A percentile compares a stretch with the other conserved stretches of the same genome.
These are phyloP conservation scores for Magallana ariakensis DNA, from an alignment of 1,140 invertebrate genomes.

Conservation along the genomic window DNA sequence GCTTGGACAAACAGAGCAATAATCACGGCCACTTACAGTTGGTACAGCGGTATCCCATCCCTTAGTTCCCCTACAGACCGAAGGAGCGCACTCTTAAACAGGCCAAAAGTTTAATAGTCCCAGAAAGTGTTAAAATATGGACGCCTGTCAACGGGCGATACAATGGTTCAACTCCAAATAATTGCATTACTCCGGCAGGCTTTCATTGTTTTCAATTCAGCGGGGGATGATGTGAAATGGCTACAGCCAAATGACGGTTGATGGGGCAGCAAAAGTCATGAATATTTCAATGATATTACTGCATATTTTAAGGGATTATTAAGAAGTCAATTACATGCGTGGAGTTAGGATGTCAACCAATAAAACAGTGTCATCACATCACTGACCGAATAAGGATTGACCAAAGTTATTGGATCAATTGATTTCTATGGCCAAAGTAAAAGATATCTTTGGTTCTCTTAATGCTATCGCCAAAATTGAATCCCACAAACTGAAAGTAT, in stretches of 20 bases:
- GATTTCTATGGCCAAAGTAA: too few relatives aligned
- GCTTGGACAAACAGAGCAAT: too few relatives aligned
- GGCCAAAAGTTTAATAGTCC: not conserved
- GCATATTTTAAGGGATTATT: conserved; percentile 33
- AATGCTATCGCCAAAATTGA: too few relatives aligned
- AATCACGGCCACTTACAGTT: too few relatives aligned
- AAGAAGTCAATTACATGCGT: conserved; percentile 10
- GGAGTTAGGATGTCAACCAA: not conserved
- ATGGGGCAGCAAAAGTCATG: not conserved
- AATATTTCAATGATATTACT: conserved; percentile 20
- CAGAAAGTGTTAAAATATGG: not conserved
- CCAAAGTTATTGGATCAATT: too few relatives aligned
- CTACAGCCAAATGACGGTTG: conserved; percentile 4
- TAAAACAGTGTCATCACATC: too few relatives aligned
- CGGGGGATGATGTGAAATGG: conserved; percentile 25
- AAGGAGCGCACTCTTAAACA: not conserved
- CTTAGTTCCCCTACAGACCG: too few relatives aligned
- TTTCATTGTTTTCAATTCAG: conserved; percentile 12
- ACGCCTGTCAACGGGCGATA: not conserved
- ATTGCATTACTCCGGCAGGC: not conserved
- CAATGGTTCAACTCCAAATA: not conserved
- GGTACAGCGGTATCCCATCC: too few relatives aligned
- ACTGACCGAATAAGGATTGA: too few relatives aligned
- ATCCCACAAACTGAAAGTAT: too few relatives aligned
- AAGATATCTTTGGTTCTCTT: too few relatives aligned